Evolutionary conservation across 2,888 invertebrate species (phyloP).

Genomic region (Macrophya alboannulata): DNA sequence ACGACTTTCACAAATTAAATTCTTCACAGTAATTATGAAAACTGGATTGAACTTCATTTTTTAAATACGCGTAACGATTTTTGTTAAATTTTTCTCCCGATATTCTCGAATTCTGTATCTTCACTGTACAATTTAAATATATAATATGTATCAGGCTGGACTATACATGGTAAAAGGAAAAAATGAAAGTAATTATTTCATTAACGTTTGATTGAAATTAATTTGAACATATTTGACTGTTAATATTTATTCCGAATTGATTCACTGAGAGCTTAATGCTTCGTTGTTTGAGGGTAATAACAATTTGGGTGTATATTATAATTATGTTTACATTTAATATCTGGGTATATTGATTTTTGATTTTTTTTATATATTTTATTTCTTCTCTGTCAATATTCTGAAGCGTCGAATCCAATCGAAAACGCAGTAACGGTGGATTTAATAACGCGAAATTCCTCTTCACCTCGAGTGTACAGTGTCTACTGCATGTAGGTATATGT

Average conservation of each 20-base stretch:
- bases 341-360: too few species aligned
- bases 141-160: too few species aligned
- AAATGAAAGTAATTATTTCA: background rate
- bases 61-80: background rate
- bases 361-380: background rate
- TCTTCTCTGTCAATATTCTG: constrained; percentile 14
- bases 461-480: constrained; percentile 15
- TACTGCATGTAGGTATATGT: background rate
- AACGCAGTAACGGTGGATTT: constrained; percentile 5
- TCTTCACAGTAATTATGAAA: background rate
- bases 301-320: background rate
- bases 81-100: background rate
- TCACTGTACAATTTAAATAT: too few species aligned
- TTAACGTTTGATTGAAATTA: background rate
- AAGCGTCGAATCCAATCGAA: constrained; percentile 22
- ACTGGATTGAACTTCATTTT: background rate
- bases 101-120: too few species aligned
- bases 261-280: background rate
- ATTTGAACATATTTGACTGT: background rate
- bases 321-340: constrained; percentile 1
- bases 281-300: background rate
- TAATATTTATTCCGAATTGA: background rate
- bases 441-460: constrained; percentile 33
- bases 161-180: background rate
- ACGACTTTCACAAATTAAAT: background rate